Evolutionary conservation across 2,797 vertebrate genomes (phyloP).

Genomic region (Crypturellus tataupa): DNA sequence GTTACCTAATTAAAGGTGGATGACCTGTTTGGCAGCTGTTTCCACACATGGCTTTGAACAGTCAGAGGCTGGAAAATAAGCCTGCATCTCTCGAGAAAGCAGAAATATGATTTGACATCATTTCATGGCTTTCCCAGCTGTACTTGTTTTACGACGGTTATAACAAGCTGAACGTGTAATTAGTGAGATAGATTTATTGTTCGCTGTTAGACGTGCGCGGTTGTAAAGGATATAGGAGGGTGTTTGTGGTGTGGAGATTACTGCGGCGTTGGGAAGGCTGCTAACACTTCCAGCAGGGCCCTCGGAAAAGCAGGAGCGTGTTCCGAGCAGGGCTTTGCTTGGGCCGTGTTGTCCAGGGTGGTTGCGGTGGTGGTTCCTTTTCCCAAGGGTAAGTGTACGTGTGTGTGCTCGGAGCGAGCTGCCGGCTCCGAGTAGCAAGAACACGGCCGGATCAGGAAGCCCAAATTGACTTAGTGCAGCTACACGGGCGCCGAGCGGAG

Average conservation of each 20-base stretch:
- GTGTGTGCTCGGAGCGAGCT: not conserved
- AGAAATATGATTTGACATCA: constrained; percentile 81
- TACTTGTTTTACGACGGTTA: constrained; percentile 73
- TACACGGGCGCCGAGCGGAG: not conserved
- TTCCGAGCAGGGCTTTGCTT: constrained; percentile 34
- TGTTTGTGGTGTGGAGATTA: constrained; percentile 80
- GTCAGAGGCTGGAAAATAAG: constrained; percentile 76
- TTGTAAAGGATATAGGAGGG: constrained; percentile 76
- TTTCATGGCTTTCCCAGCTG: constrained; percentile 84
- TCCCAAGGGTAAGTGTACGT: constrained; percentile 11
- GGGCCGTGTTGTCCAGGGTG: not conserved
- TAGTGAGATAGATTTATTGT: constrained; percentile 83
- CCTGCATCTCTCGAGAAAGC: constrained; percentile 73
- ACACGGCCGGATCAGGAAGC: constrained; percentile 26
- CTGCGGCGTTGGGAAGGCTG: constrained; percentile 68
- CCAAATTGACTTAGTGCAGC: not conserved
- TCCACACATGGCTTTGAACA: constrained; percentile 61
- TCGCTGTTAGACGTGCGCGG: constrained; percentile 59
- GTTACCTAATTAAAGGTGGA: constrained; percentile 60
- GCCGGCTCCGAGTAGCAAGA: not conserved
- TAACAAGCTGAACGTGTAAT: constrained; percentile 81
- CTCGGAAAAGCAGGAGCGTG: constrained; percentile 39
- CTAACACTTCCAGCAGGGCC: constrained; percentile 75
- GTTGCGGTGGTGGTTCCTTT: not conserved
- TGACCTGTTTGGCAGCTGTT: constrained; percentile 68